Evolutionary conservation across 2,113 vertebrate genomes (phyloP), one percentile per base, ranked within the genome.

Genomic region (Anthoscopus minutus): DNA sequence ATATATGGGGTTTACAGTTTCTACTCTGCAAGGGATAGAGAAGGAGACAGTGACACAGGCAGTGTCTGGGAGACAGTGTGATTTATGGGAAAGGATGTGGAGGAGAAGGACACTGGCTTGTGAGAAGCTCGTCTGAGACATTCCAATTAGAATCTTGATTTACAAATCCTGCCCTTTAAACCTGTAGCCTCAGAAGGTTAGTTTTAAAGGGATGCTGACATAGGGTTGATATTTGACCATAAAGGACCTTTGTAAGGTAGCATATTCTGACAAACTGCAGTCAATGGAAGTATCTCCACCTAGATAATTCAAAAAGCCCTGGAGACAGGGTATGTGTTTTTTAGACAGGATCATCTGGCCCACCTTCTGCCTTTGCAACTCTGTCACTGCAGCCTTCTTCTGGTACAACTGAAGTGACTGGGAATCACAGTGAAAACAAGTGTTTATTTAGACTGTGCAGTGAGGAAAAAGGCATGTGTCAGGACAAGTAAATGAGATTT

Each of bases 111-210:
- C 4, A 2, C 27, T 69, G 66, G 27, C 25, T 76, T 93, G 37
- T 40, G 70, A 79, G 56, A 86, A 33, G 40, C 71, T 91, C n/a
- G 90, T 91, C 45, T 78, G 85, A 93, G 74, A 91, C 71, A 30
- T 88, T 94, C 57, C 84, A 91, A 37, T 95, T 94, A 88, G 48
- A 48, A 48, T 66, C 65, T 53, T 76, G 81, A 86, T 94, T 93
- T 94, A 76, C 60, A 90, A 94, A 93, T 93, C 61, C 33, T 82
- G n/a, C 64, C 54, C 66, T 94, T 93, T 94, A 92, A 92, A 77
- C 71, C 30, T 65, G 42, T 76, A 86, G 54, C 50, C 58, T 91
- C 69, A 51, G 65, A 86, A 89, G 73, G 76, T 65, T 65, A 11
- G 28, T 77, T 80, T 95, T 89, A 90, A 84, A 86, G 64, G 64